These are phyloP conservation scores for Artemisiospiza belli DNA, from an alignment of 2,113 vertebrate genomes.

Conservation along the genomic window DNA sequence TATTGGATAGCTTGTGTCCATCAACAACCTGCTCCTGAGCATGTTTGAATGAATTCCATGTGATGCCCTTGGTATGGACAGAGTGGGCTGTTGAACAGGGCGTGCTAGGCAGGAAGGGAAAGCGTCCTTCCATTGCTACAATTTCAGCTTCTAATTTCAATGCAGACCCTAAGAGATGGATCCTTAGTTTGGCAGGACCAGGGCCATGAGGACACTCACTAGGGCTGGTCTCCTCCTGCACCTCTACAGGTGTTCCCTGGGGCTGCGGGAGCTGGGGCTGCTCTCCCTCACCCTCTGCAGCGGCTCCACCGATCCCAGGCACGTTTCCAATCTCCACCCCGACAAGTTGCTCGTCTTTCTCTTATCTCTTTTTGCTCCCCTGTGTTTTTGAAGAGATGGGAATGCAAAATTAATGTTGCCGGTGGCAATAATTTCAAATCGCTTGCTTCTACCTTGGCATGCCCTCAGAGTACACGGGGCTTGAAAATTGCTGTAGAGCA, in stretches of 20 bases:
- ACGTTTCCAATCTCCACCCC: background rate
- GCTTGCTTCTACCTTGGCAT: constrained; percentile 31
- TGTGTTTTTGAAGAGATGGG: background rate
- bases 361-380: constrained; percentile 10
- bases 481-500: background rate
- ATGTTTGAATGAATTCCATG: background rate
- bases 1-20: no score
- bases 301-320: background rate
- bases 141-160: background rate
- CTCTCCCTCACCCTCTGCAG: background rate
- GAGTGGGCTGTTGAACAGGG: background rate
- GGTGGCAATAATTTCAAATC: background rate
- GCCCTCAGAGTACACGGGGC: constrained; percentile 26
- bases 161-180: background rate
- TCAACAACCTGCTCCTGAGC: background rate
- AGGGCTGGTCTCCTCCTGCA: background rate
- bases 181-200: background rate
- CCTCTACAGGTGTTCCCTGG: background rate
- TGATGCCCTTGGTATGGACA: background rate
- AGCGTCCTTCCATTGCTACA: rapidly evolving
- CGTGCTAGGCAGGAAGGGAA: background rate
- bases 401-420: constrained; percentile 44
- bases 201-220: rapidly evolving
- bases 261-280: background rate
- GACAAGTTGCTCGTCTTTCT: background rate